Evolutionary conservation across 1,140 invertebrate genomes (phyloP).

Genomic region (Microplitis mediator): DNA sequence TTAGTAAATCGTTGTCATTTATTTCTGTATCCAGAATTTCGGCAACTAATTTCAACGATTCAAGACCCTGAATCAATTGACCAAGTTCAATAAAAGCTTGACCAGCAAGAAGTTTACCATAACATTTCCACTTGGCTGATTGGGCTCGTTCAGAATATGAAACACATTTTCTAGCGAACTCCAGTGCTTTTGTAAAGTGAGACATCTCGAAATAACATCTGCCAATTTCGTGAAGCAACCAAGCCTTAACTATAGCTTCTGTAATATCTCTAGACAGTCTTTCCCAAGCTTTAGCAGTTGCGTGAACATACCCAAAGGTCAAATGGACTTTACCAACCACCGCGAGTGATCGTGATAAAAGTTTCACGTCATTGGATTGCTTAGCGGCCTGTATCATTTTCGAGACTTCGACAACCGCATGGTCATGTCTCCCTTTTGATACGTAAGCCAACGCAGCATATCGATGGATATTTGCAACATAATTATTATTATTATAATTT

Average conservation of each 20-base stretch:
- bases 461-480: conserved; percentile 35
- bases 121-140: conserved; percentile 45
- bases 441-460: conserved; percentile 42
- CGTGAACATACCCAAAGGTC: conserved; percentile 44
- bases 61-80: conserved; percentile 35
- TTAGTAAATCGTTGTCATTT: conserved; percentile 31
- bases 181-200: conserved; percentile 30
- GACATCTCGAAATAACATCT: conserved; percentile 45
- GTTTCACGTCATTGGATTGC: conserved; percentile 26
- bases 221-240: conserved; percentile 45
- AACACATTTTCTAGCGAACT: conserved; percentile 32
- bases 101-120: conserved; percentile 41
- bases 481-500: conserved; percentile 25
- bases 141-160: conserved; percentile 29
- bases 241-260: conserved; percentile 40
- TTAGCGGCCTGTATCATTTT: conserved; percentile 40
- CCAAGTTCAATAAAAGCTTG: conserved; percentile 36
- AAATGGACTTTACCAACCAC: conserved; percentile 48
- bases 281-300: conserved; percentile 40
- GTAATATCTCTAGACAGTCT: conserved; percentile 34
- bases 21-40: conserved; percentile 34
- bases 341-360: conserved; percentile 35
- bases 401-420: conserved; percentile 35
- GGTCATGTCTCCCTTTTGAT: conserved; percentile 42
- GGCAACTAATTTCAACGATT: conserved; percentile 33